phyloP scores from a whole-genome alignment of 1,140 invertebrate species.

The Magallana angulata region DNA sequence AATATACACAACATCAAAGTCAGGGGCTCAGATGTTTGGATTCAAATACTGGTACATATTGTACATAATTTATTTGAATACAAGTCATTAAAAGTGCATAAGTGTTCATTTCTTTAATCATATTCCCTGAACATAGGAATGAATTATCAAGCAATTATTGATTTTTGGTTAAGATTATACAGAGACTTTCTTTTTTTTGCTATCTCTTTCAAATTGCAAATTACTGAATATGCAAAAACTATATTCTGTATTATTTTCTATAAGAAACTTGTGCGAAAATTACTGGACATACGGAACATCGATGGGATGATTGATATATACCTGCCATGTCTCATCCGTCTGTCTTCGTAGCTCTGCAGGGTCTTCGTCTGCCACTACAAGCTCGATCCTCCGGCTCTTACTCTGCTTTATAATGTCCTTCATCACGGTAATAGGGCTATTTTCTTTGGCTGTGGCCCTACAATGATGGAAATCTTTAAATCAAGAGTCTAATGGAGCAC shows the following conservation, averaged over 20 bases:
- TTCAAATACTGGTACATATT: neutral
- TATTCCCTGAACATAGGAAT: neutral
- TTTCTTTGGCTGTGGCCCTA: constrained; percentile 68
- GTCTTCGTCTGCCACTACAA: constrained; percentile 71
- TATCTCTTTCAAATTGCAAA: too few relatives aligned
- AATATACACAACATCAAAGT: neutral
- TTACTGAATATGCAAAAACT: too few relatives aligned
- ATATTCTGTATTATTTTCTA: too few relatives aligned
- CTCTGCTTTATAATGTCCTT: constrained; percentile 59
- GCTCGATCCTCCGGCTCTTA: constrained; percentile 63
- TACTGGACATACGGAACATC: too few relatives aligned
- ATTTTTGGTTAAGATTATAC: too few relatives aligned
- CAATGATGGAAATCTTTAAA: neutral
- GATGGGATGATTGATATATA: constrained; percentile 37
- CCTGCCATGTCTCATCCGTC: constrained; percentile 68
- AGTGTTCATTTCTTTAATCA: neutral
- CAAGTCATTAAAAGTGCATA: too few relatives aligned
- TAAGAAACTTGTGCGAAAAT: too few relatives aligned
- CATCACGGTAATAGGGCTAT: constrained; percentile 67
- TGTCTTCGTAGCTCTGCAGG: constrained; percentile 69
- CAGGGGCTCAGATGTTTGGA: neutral
- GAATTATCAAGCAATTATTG: too few relatives aligned
- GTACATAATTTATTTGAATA: neutral
- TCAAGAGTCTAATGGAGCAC: too few relatives aligned
- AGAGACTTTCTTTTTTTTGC: too few relatives aligned